These are phyloP conservation scores for Rhynchophorus ferrugineus DNA, from an alignment of 1,140 invertebrate species.

Conservation along the genomic window DNA sequence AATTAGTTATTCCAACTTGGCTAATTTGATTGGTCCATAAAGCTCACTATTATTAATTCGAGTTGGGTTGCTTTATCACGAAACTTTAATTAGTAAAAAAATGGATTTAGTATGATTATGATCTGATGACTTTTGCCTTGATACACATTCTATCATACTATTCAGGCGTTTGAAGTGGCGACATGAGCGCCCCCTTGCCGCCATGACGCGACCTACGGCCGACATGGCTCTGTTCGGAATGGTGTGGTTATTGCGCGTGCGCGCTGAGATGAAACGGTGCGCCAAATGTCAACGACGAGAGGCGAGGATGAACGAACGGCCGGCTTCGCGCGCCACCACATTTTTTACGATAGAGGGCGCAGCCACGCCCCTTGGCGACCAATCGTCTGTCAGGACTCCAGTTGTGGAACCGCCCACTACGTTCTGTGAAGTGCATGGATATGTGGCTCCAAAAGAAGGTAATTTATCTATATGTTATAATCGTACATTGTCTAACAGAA, in stretches of 20 bases:
- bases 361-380: constrained; percentile 15
- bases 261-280: constrained; percentile 65
- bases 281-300: constrained; percentile 50
- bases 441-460: constrained; percentile 52
- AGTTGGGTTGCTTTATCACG: too few species aligned
- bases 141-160: too few species aligned
- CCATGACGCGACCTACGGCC: constrained; percentile 30
- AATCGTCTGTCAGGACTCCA: constrained; percentile 15
- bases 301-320: constrained; percentile 18
- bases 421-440: constrained; percentile 55
- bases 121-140: background rate
- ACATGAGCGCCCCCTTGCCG: constrained; percentile 16
- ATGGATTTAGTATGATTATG: too few species aligned
- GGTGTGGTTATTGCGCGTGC: constrained; percentile 71
- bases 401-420: constrained; percentile 39
- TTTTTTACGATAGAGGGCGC: constrained; percentile 49
- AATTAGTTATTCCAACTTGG: background rate
- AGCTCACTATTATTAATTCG: background rate
- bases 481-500: background rate
- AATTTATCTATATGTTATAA: constrained; percentile 20
- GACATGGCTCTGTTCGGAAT: constrained; percentile 76
- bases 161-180: too few species aligned
- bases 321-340: constrained; percentile 41
- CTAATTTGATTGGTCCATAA: background rate
- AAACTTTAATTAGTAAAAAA: too few species aligned